Base-by-base conservation (phyloP, 2,113 vertebrate genomes). In the Strix uralensis region DNA sequence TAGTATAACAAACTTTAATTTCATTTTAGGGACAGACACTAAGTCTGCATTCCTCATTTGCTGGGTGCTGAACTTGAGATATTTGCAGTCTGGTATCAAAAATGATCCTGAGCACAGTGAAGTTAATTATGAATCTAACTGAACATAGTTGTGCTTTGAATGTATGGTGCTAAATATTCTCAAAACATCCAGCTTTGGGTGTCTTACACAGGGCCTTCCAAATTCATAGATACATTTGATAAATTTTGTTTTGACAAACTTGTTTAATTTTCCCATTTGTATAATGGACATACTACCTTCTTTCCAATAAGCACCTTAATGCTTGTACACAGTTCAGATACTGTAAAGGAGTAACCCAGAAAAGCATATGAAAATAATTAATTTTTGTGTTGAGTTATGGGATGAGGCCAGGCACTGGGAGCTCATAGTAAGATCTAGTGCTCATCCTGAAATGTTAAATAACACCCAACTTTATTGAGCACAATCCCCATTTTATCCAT, bases 241-340 rank as follows among this genome's bases (percentile, higher is more conserved):
- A 81, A 63, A 85, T 85, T 81, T 81, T 92, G 5, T 46, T 79
- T 58, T 58, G 65, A 51, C 23, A 90, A 79, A 77, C 36, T 47
- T 55, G 21, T 79, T 86, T 80, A 25, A 65, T 95, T 93, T 95
- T 82, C 36, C 30, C 17, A 73, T 72, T 54, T 77, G 14, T 65
- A 52, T 58, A 78, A 74, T 26, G 25, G 67, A 79, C 26, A 46
- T 69, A 46, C 38, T n/a, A 32, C 4, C 32, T 59, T 85, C 29
- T 71, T 94, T 84, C 72, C 61, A 75, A 17, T 47, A 85, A 90
- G 11, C 8, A 55, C 30, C 22, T 59, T 58, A 81, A 46, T 55
- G 25, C n/a, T 55, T 87, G 23, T 36, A 47, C 13, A 25, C 19
- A 69, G 42, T 19, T 91, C 67, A 54, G 40, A 52, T 77, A 54